Evolutionary conservation across 30 jellyfish, hydroid and myxozoan genomes (phyloP).

Genomic region (Catostylus mosaicus): DNA sequence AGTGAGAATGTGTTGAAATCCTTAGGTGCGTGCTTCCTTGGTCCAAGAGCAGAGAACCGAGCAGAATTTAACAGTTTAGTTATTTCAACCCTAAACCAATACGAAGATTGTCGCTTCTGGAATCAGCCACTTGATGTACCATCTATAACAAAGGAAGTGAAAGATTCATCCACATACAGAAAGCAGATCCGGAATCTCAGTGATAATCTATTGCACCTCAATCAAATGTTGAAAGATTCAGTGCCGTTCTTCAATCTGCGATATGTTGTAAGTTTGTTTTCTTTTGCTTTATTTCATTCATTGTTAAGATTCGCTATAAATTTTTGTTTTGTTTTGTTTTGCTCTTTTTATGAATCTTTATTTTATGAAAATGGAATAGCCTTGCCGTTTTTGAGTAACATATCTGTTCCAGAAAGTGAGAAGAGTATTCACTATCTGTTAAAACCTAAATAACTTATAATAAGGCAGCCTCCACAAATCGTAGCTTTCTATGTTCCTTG

Average conservation of each 20-base stretch:
- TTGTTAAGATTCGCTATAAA: too few relatives aligned
- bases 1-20: too few relatives aligned
- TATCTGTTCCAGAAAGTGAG: too few relatives aligned
- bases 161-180: slow-evolving; percentile 16
- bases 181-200: slow-evolving; percentile 14
- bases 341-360: too few relatives aligned
- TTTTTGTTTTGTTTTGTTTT: too few relatives aligned
- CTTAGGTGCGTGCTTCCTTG: slow-evolving; percentile 72
- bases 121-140: slow-evolving; percentile 55
- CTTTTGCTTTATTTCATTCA: too few relatives aligned
- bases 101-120: slow-evolving; percentile 45
- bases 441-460: too few relatives aligned
- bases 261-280: slow-evolving; percentile 34
- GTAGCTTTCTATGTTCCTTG: too few relatives aligned
- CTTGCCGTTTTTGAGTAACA: too few relatives aligned
- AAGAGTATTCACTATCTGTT: too few relatives aligned
- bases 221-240: slow-evolving; percentile 21
- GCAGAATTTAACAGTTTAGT: slow-evolving; percentile 20
- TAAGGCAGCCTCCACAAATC: too few relatives aligned
- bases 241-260: slow-evolving; percentile 62
- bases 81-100: background rate
- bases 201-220: slow-evolving; percentile 15
- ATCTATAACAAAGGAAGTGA: slow-evolving; percentile 40
- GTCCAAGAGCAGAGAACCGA: slow-evolving; percentile 76
- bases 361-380: too few relatives aligned